A percentile compares a stretch with the other conserved stretches of the same genome.
phyloP scores from a whole-genome alignment of 2,888 invertebrate species.

The Phasia obesa region DNA sequence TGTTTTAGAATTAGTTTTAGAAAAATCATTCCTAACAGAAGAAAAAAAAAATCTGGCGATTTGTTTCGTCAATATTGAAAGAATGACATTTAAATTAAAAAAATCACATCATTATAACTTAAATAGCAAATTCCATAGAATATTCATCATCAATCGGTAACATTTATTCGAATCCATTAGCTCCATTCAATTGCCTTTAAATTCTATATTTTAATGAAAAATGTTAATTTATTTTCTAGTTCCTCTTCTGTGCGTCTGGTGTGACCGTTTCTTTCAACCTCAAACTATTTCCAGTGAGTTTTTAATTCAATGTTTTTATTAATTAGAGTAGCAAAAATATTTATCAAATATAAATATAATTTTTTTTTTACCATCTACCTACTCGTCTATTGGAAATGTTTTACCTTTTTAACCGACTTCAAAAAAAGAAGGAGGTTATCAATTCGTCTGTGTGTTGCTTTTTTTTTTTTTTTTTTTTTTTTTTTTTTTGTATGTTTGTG shows the following conservation, averaged over 20 bases:
- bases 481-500: too few species aligned
- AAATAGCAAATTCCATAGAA: background rate
- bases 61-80: too few species aligned
- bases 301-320: constrained; percentile 7
- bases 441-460: too few species aligned
- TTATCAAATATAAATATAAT: background rate
- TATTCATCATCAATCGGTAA: constrained; percentile 11
- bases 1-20: too few species aligned
- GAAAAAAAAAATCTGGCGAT: too few species aligned
- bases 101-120: background rate
- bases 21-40: too few species aligned
- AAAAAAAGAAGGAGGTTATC: too few species aligned
- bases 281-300: constrained; percentile 60
- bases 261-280: constrained; percentile 58
- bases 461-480: too few species aligned
- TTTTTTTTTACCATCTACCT: too few species aligned
- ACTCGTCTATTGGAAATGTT: too few species aligned
- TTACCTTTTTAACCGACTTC: too few species aligned
- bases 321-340: constrained; percentile 12
- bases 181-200: background rate
- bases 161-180: constrained; percentile 8
- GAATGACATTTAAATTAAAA: too few species aligned
- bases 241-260: constrained; percentile 59
- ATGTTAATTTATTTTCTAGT: constrained; percentile 56
- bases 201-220: constrained; percentile 22